Evolutionary conservation across 2,888 invertebrate genomes (phyloP), one percentile per base, ranked within the genome.

Genomic region (Bellardia pandia): DNA sequence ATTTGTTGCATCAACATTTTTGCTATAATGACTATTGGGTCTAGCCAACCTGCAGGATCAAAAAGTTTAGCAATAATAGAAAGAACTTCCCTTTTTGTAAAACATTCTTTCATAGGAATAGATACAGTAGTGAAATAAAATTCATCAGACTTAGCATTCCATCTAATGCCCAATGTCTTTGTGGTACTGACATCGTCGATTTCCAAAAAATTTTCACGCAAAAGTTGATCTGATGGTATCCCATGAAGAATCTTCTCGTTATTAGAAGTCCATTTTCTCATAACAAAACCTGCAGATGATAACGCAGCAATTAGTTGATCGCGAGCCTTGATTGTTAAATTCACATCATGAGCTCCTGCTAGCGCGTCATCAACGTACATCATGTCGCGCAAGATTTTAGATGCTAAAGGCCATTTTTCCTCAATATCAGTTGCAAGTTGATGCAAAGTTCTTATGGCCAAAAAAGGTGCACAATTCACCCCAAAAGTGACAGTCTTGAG

Each of bases 321-420:
- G 23, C 23, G 23, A 23, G 62, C 56, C n/a, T 45, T 23, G 6
- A 45, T 58, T 8, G 77, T 58, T 16, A 68, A 33, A 30, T 13
- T n/a, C 6, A 71, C 30, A 6, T 80, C 79, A 51, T 71, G 71
- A 2, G 79, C 40, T 3, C 71, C 77, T 1, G 53, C 71, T 13
- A 62, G 62, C 3, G 71, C 71, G 51, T 72, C 80, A 33, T 72
- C 80, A 2, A 80, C 62, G 23, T 80, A 72, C 60, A 62, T 75
- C 33, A 62, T 48, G 9, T 13, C 4, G n/a, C 62, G 75, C 45
- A 75, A 33, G 14, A 75, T 60, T 42, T 40, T 30, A 8, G 74
- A 14, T 11, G 74, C 58, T 23, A 74, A 30, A 2, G 45, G 60
- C 42, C 33, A 74, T 23, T 74, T n/a, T 9, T 14, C 37, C 60